Evolutionary conservation across 2,113 vertebrate species (phyloP), one percentile per base, ranked within the genome.

Genomic region (Nestor notabilis): DNA sequence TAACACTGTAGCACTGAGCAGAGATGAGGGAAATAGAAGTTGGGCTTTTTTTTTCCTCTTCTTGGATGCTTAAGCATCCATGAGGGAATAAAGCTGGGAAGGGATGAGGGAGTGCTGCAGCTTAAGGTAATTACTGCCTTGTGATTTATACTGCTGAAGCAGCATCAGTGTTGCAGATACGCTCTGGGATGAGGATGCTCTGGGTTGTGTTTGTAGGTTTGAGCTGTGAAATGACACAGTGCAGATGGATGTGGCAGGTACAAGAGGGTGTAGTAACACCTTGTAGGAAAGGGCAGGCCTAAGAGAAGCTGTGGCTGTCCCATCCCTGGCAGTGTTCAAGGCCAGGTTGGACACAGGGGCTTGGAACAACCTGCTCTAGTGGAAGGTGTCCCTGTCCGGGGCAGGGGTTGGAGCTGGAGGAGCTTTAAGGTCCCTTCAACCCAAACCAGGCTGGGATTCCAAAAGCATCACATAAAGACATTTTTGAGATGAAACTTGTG

Each of bases 381-480:
- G 55, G 55, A n/a, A 58, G 55, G 5, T 3, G 33, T 21, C 20
- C 33, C 55, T 58, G 55, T 13, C 33, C 33, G 1, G n/a, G 33
- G 31, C 12, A 9, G 55, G 31, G 55, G 5, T 13, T 56, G 55
- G 31, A 13, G 4, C 19, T n/a, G 55, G 5, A 9, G 6, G 20
- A 58, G 33, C 8, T n/a, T 58, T 3, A 58, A 23, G 56, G 13
- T 58, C 6, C 21, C 13, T 58, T 58, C 21, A 58, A 10, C 56
- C 10, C 13, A 58, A 58, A 58, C 4, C 56, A 24, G 15, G 35
- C 9, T 33, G 15, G 21, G 56, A 35, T 58, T 58, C 79, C 47
- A 37, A 31, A 58, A 87, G 19, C 8, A 16, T 77, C 69, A 63
- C 29, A 17, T 10, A 3, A 0, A 0, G 33, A 13, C 2, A 5